Evolutionary conservation across 2,888 invertebrate genomes (phyloP).

Genomic region (Chrysotoxum bicinctum): DNA sequence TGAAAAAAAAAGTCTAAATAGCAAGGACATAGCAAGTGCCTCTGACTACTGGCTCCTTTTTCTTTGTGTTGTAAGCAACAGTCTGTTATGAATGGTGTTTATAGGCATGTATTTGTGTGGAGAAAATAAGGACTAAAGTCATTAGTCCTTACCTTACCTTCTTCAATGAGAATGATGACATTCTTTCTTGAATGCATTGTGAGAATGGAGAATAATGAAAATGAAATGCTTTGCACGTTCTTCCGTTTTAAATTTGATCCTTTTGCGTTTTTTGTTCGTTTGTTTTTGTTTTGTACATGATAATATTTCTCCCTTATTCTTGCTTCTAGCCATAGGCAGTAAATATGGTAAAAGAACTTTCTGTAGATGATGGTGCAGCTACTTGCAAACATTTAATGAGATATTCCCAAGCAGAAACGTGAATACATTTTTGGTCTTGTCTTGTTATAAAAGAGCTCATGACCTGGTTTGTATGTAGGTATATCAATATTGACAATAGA

Average conservation of each 20-base stretch:
- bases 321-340: neutral
- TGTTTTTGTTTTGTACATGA: neutral
- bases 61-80: slow-evolving; percentile 33
- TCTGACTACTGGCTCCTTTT: slow-evolving; percentile 28
- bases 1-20: slow-evolving; percentile 6
- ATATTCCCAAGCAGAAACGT: neutral
- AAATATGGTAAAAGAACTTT: no score
- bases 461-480: no score
- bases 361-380: neutral
- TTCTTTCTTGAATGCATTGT: slow-evolving; percentile 22
- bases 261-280: neutral
- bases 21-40: slow-evolving; percentile 56
- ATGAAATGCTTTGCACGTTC: slow-evolving; percentile 35
- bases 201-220: slow-evolving; percentile 28
- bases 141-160: neutral
- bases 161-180: slow-evolving; percentile 7
- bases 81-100: slow-evolving; percentile 19
- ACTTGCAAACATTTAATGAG: slow-evolving; percentile 30
- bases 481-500: no score
- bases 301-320: neutral
- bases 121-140: neutral
- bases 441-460: neutral
- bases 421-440: neutral
- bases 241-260: slow-evolving; percentile 23
- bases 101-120: neutral